These are phyloP conservation scores for Scalopus aquaticus DNA, from an alignment of 2,113 vertebrate species.

Conservation along the genomic window DNA sequence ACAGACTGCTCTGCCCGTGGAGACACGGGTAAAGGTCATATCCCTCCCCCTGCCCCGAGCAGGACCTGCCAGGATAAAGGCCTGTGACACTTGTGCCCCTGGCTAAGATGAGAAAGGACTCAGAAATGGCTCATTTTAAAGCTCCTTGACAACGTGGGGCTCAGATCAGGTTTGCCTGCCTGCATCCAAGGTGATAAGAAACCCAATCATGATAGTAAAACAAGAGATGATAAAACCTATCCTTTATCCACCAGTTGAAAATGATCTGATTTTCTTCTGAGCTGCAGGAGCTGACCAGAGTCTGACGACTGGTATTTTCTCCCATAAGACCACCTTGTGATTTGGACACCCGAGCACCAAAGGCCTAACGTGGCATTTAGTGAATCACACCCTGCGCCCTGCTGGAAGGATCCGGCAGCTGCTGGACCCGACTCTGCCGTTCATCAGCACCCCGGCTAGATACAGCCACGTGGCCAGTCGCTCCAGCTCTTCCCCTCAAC, in stretches of 20 bases:
- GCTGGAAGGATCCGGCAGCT: neutral
- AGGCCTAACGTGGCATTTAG: neutral
- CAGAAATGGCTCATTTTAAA: conserved; percentile 8
- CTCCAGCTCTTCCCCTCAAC: neutral
- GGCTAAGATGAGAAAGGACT: neutral
- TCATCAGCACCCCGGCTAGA: conserved; percentile 39
- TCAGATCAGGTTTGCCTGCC: neutral
- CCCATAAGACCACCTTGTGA: neutral
- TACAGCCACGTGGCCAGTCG: neutral
- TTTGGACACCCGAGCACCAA: neutral
- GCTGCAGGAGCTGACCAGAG: neutral
- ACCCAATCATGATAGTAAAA: neutral
- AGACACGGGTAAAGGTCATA: neutral
- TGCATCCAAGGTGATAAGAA: neutral
- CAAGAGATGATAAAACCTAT: neutral
- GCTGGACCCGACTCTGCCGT: neutral
- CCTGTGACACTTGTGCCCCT: neutral
- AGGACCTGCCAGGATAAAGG: neutral
- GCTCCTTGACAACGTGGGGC: neutral
- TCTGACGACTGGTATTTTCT: neutral
- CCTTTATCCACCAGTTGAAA: conserved; percentile 13
- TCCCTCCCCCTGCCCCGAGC: neutral
- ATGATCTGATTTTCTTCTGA: conserved; percentile 24
- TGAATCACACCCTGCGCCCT: neutral
- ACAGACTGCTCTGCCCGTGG: neutral